These are phyloP conservation scores for Maniola hyperantus DNA, from an alignment of 2,888 invertebrate species.

Conservation along the genomic window DNA sequence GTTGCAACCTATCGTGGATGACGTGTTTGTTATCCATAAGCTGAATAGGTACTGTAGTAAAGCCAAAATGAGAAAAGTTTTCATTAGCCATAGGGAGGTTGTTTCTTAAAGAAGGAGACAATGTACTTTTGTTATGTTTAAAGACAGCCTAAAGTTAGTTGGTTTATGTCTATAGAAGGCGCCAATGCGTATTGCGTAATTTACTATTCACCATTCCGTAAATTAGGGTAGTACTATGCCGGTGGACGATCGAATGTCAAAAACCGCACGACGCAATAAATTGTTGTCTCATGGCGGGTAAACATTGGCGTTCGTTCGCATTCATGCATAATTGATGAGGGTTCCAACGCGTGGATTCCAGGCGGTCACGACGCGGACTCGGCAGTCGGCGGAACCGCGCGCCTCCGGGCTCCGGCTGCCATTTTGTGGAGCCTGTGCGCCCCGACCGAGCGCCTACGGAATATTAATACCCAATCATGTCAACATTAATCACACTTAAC, in stretches of 20 bases:
- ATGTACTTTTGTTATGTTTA: too few species aligned
- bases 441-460: constrained; percentile 65
- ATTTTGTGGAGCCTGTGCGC: constrained; percentile 76
- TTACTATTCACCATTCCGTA: constrained; percentile 12
- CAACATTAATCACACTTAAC: constrained; percentile 30
- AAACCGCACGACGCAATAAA: constrained; percentile 80
- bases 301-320: constrained; percentile 78
- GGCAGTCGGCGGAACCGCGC: constrained; percentile 62
- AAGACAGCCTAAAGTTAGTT: too few species aligned
- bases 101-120: too few species aligned
- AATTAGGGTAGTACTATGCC: constrained; percentile 22
- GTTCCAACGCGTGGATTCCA: constrained; percentile 77
- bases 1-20: neutral
- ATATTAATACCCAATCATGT: constrained; percentile 70
- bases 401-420: constrained; percentile 77
- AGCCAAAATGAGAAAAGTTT: too few species aligned
- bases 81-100: too few species aligned
- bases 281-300: constrained; percentile 79
- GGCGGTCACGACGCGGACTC: constrained; percentile 74
- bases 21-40: neutral
- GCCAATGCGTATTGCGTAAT: neutral
- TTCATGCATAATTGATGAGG: constrained; percentile 82
- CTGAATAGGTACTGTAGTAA: too few species aligned
- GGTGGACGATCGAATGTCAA: constrained; percentile 60
- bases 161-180: neutral